phyloP scores from a whole-genome alignment of 2,113 vertebrate species.

The Scytalopus superciliaris region DNA sequence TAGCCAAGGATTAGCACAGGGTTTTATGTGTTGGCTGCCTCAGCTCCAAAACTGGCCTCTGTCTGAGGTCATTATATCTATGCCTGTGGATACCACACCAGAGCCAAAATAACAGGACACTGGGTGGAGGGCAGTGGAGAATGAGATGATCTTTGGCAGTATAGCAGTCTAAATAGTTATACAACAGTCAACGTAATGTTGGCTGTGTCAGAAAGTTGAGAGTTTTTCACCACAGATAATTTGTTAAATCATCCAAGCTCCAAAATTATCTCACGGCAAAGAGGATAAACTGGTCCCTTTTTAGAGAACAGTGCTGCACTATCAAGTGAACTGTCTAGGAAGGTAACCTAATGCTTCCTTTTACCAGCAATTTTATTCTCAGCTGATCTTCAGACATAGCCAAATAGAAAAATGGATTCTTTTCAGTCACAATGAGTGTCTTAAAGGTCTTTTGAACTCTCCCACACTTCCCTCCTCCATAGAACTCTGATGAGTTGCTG shows the following conservation, averaged over 20 bases:
- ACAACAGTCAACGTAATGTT: neutral
- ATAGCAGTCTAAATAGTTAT: neutral
- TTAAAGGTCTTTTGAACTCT: neutral
- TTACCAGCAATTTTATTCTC: neutral
- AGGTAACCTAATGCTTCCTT: neutral
- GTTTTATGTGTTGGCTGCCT: neutral
- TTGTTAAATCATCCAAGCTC: neutral
- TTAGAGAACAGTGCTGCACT: neutral
- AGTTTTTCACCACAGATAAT: neutral
- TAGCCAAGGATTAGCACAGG: neutral
- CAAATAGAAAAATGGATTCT: neutral
- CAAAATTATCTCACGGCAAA: neutral
- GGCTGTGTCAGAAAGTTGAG: neutral
- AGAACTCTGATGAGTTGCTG: neutral
- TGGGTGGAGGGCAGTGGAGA: neutral
- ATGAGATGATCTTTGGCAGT: neutral
- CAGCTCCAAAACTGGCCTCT: neutral
- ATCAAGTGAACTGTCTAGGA: neutral
- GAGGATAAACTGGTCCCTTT: neutral
- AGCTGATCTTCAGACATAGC: neutral
- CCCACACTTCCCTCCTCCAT: neutral
- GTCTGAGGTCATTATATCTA: neutral
- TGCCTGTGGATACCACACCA: neutral
- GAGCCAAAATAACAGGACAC: neutral
- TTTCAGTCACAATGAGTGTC: neutral